Evolutionary conservation across 2,888 invertebrate genomes (phyloP), one percentile per base, ranked within the genome.

Genomic region (Gnatocerus cornutus): DNA sequence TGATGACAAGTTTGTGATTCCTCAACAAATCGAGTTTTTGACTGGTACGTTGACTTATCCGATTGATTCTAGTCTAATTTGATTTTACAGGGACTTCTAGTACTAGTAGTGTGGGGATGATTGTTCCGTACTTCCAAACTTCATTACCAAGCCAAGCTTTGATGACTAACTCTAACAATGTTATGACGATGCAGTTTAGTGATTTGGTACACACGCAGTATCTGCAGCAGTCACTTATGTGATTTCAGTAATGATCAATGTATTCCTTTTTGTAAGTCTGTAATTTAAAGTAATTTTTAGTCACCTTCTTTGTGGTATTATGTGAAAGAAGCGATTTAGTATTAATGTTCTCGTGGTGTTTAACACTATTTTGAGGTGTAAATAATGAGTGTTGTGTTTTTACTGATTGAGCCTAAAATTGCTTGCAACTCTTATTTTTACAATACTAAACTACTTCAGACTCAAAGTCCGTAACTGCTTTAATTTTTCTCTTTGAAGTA

Each of bases 111-210:
- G 69, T 79, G 45, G 76, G 76, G 39, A 71, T 78, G 27, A 68
- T 82, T 7, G 78, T 79, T 29, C 81, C 82, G 13, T 82, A 80
- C 66, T 78, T 80, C 70, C 81, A 80, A 67, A 71, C 78, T 37
- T 73, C 80, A 56, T 72, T 81, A 73, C 79, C 82, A 65, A 75
- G 65, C 61, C 79, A 74, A 69, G 70, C 71, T 16, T 50, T 71
- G 33, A 55, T 74, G 16, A 73, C 64, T 14, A 62, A 50, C 45
- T 14, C 69, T 5, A 71, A 75, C 68, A 64, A 73, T 55, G 48
- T 73, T 14, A 56, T 78, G 66, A 74, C 77, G 3, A 62, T 80
- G 52, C 79, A 79, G 66, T 74, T 81, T 46, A 80, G 72, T 69
- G 81, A 81, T 69, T 69, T 78, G 56, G 70, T 78, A 12, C 77